These are phyloP conservation scores for Danio jaintianensis DNA, from an alignment of 2,797 vertebrate species.

Conservation along the genomic window DNA sequence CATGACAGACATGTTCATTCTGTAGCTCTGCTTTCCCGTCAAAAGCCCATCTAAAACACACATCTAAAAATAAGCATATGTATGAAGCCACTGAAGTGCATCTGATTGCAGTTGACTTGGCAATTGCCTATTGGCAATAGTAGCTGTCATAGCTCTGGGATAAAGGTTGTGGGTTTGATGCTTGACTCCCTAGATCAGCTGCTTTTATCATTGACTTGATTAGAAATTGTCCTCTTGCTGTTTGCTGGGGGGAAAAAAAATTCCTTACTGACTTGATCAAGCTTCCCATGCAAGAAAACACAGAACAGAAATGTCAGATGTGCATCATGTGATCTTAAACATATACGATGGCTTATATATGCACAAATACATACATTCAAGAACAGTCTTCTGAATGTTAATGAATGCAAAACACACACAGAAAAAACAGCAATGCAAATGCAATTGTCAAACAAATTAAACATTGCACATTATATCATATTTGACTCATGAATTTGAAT, in stretches of 20 bases:
- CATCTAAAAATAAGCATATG: conserved; percentile 73
- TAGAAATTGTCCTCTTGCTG: conserved; percentile 18
- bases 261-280: conserved; percentile 46
- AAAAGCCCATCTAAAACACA: conserved; percentile 61
- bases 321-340: conserved; percentile 25
- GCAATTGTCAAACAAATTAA: conserved; percentile 13
- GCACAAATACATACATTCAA: not conserved
- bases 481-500: conserved; percentile 11
- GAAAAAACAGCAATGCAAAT: conserved; percentile 3
- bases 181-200: conserved; percentile 52
- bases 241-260: not conserved
- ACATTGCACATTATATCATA: conserved; percentile 21
- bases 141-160: conserved; percentile 49
- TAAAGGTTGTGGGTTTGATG: conserved; percentile 49
- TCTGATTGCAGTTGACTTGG: conserved; percentile 66
- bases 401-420: conserved; percentile 1
- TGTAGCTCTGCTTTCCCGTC: conserved; percentile 47
- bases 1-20: conserved; percentile 61
- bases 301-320: conserved; percentile 45
- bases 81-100: conserved; percentile 56
- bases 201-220: conserved; percentile 58
- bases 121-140: conserved; percentile 64
- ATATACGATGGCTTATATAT: not conserved
- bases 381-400: not conserved
- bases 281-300: conserved; percentile 57